Conservation (phyloP, 1,140 invertebrate species). For the Uloborus diversus region DNA sequence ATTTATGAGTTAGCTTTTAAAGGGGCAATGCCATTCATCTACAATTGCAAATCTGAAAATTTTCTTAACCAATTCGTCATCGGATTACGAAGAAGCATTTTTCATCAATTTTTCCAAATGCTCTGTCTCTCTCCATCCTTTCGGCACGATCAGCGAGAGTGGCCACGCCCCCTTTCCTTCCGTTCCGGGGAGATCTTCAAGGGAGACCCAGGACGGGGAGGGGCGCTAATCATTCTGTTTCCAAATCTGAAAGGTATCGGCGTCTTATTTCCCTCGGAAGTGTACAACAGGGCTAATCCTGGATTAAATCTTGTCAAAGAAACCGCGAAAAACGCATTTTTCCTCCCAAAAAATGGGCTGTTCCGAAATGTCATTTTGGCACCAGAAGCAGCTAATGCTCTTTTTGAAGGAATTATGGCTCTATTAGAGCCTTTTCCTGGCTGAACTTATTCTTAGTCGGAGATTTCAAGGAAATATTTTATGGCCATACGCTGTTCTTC, state of each 20-base stretch:
- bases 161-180: slow-evolving; percentile 28
- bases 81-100: neutral
- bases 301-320: slow-evolving; percentile 23
- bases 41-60: neutral
- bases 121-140: slow-evolving; percentile 29
- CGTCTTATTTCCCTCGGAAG: slow-evolving; percentile 44
- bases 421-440: too few species aligned
- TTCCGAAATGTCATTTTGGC: too few species aligned
- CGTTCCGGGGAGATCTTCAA: slow-evolving; percentile 17
- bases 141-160: slow-evolving; percentile 10
- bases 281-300: slow-evolving; percentile 46
- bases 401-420: too few species aligned
- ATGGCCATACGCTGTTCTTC: too few species aligned
- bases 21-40: too few species aligned
- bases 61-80: neutral
- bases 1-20: too few species aligned
- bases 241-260: slow-evolving; percentile 2
- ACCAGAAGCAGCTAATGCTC: too few species aligned
- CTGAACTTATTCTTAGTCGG: too few species aligned
- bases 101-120: neutral
- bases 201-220: neutral
- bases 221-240: neutral
- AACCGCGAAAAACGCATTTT: slow-evolving; percentile 14
- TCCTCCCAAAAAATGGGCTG: neutral
- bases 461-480: too few species aligned